Evolutionary conservation across 1,140 invertebrate species (phyloP).

Genomic region (Phymorhynchus buccinoides): DNA sequence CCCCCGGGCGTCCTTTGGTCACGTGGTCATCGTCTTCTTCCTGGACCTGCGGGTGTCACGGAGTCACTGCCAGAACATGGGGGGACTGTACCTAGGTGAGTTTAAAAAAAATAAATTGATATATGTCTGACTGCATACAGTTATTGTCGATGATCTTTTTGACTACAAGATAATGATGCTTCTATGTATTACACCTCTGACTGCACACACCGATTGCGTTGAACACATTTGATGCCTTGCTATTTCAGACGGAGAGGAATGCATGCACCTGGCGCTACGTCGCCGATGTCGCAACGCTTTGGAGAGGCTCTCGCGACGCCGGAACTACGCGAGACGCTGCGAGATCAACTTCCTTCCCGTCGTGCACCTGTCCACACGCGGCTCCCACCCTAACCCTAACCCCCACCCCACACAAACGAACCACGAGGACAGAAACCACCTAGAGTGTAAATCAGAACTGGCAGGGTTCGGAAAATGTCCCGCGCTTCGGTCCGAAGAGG

Average conservation of each 20-base stretch:
- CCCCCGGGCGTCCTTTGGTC: conserved; percentile 74
- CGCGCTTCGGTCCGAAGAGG: conserved; percentile 67
- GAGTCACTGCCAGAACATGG: conserved; percentile 60
- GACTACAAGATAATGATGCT: no score
- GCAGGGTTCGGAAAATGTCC: conserved; percentile 74
- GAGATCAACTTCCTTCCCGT: conserved; percentile 75
- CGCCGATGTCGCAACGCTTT: conserved; percentile 71
- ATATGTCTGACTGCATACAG: no score
- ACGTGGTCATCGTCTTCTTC: conserved; percentile 75
- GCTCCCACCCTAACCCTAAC: background rate
- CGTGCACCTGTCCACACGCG: conserved; percentile 59
- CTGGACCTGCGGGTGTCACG: conserved; percentile 66
- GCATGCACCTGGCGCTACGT: conserved; percentile 70
- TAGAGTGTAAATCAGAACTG: conserved; percentile 68
- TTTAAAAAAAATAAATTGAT: no score
- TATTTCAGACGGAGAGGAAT: conserved; percentile 63
- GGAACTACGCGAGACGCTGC: conserved; percentile 71
- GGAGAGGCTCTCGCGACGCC: conserved; percentile 55
- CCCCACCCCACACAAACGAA: background rate
- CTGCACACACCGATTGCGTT: no score
- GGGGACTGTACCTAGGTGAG: conserved; percentile 63
- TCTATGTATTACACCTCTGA: no score
- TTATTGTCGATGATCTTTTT: no score
- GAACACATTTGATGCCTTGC: no score
- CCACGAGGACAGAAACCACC: conserved; percentile 56